Evolutionary conservation across 1,140 invertebrate species (phyloP).

Genomic region (Drosophila hydei): DNA sequence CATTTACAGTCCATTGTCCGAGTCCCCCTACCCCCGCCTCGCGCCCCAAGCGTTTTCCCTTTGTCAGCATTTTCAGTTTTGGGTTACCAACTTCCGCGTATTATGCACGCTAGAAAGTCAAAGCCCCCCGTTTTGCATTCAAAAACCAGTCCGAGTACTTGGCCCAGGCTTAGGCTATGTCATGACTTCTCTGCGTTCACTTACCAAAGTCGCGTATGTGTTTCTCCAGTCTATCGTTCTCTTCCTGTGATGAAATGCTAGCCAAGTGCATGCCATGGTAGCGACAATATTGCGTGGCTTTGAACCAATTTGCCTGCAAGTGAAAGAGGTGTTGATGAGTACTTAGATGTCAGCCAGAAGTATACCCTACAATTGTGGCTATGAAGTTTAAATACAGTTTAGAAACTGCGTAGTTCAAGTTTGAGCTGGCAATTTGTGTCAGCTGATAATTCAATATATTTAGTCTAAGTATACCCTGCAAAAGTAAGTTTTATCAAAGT

Average conservation of each 20-base stretch:
- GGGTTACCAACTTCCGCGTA: conserved; percentile 78
- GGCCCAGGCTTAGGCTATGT: conserved; percentile 5
- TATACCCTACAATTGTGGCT: not conserved
- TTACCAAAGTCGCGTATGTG: conserved; percentile 92
- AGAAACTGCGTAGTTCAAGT: too few relatives aligned
- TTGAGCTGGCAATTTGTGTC: too few relatives aligned
- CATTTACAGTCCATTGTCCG: conserved; percentile 10
- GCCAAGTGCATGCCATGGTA: conserved; percentile 96
- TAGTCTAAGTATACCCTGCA: too few relatives aligned
- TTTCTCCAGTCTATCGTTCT: conserved; percentile 93
- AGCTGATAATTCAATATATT: not conserved
- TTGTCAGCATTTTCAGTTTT: conserved; percentile 56
- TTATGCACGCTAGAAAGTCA: conserved; percentile 75
- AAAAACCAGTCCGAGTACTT: conserved; percentile 7
- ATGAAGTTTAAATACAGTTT: too few relatives aligned
- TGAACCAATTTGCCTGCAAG: conserved; percentile 95
- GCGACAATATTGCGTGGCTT: conserved; percentile 94
- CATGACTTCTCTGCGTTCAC: conserved; percentile 36
- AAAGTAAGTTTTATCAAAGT: too few relatives aligned
- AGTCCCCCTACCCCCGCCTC: not conserved
- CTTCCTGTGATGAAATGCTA: conserved; percentile 93
- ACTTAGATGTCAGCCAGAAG: conserved; percentile 1
- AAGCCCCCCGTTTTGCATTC: conserved; percentile 11
- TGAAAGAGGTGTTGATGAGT: conserved; percentile 10
- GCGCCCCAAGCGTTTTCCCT: not conserved